Evolutionary conservation across 2,888 invertebrate species (phyloP).

Genomic region (Tholera decimalis): DNA sequence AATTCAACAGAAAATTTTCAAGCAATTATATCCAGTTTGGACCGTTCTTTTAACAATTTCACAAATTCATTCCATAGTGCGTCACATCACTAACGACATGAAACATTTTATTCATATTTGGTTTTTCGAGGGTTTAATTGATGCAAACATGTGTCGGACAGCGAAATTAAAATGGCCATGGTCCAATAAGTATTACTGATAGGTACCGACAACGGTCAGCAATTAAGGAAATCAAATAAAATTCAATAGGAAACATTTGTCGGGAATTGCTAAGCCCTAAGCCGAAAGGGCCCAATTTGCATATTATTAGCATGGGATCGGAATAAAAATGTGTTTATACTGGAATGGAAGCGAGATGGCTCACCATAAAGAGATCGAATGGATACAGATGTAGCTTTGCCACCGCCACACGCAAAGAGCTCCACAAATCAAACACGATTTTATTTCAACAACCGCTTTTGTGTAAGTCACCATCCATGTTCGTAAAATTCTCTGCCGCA

Average conservation of each 20-base stretch:
- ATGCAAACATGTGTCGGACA: slow-evolving; percentile 59
- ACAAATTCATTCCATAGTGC: slow-evolving; percentile 13
- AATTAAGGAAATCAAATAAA: slow-evolving; percentile 87
- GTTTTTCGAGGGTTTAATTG: slow-evolving; percentile 49
- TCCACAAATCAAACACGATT: slow-evolving; percentile 76
- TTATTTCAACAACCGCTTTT: slow-evolving; percentile 63
- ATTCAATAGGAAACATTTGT: slow-evolving; percentile 88
- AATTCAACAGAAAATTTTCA: slow-evolving; percentile 2
- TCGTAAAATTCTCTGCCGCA: slow-evolving; percentile 20
- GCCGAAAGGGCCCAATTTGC: slow-evolving; percentile 87
- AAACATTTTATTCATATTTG: slow-evolving; percentile 54
- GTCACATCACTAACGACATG: slow-evolving; percentile 49
- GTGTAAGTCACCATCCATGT: slow-evolving; percentile 28
- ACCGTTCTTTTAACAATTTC: slow-evolving; percentile 23
- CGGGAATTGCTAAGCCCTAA: slow-evolving; percentile 86
- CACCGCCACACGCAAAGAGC: slow-evolving; percentile 74
- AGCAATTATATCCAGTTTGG: neutral
- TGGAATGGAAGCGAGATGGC: slow-evolving; percentile 84
- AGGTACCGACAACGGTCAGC: slow-evolving; percentile 72
- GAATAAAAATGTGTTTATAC: slow-evolving; percentile 90
- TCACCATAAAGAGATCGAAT: slow-evolving; percentile 83
- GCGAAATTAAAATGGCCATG: slow-evolving; percentile 64
- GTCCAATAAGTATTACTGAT: slow-evolving; percentile 70
- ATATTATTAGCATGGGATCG: slow-evolving; percentile 88
- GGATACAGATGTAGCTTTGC: slow-evolving; percentile 79